Evolutionary conservation across 2,888 invertebrate genomes (phyloP).

Genomic region (Lasioglossum zephyrum): DNA sequence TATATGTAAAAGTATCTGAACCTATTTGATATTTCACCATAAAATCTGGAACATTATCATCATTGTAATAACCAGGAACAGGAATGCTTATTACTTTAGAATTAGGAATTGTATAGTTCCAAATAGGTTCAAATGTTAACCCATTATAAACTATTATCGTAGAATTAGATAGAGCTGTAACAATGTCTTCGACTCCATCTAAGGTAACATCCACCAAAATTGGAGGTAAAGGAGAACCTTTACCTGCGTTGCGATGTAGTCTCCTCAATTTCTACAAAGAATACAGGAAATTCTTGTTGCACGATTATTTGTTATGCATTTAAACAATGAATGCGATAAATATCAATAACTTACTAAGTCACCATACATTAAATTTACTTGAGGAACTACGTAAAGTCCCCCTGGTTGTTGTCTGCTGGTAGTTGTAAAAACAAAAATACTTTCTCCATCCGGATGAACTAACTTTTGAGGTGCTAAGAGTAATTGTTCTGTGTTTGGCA

Average conservation of each 20-base stretch:
- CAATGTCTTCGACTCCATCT: slow-evolving; percentile 90
- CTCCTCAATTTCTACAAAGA: slow-evolving; percentile 85
- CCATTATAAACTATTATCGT: slow-evolving; percentile 91
- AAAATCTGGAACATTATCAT: slow-evolving; percentile 91
- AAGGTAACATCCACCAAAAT: slow-evolving; percentile 90
- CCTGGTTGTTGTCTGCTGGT: slow-evolving; percentile 91
- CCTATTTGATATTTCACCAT: slow-evolving; percentile 90
- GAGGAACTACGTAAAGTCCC: slow-evolving; percentile 88
- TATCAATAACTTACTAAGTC: slow-evolving; percentile 81
- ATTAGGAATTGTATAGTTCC: slow-evolving; percentile 89
- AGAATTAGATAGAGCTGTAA: slow-evolving; percentile 90
- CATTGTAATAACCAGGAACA: slow-evolving; percentile 91
- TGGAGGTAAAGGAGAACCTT: slow-evolving; percentile 89
- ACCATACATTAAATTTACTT: slow-evolving; percentile 85
- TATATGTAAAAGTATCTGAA: slow-evolving; percentile 90
- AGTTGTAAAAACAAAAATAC: slow-evolving; percentile 89
- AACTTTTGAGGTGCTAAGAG: slow-evolving; percentile 90
- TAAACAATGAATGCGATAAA: slow-evolving; percentile 15
- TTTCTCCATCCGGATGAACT: slow-evolving; percentile 87
- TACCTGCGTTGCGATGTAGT: slow-evolving; percentile 87
- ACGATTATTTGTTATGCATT: not conserved
- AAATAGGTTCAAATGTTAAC: slow-evolving; percentile 87
- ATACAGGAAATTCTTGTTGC: slow-evolving; percentile 6
- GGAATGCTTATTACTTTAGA: slow-evolving; percentile 91
- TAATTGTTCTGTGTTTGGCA: slow-evolving; percentile 88